Conservation (phyloP, 2,888 invertebrate genomes). For the Creontiades dilutus region DNA sequence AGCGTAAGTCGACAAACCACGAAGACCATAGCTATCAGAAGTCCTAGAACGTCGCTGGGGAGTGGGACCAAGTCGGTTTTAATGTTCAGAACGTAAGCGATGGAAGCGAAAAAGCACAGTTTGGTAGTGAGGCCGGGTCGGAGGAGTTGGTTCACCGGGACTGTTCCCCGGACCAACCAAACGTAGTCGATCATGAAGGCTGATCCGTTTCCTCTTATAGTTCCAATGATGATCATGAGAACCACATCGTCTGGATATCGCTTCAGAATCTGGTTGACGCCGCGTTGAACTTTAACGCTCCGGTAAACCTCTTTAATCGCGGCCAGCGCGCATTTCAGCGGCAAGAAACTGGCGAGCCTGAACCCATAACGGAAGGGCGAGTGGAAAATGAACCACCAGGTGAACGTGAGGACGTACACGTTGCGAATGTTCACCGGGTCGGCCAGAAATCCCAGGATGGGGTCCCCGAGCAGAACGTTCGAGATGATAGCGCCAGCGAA, state of each 20-base stretch:
- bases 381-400: slow-evolving; percentile 18
- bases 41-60: background rate
- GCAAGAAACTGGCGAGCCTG: background rate
- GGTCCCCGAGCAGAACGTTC: background rate
- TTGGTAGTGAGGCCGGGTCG: background rate
- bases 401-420: background rate
- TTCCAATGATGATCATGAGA: background rate
- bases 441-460: background rate
- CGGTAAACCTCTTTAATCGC: background rate
- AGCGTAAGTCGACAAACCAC: background rate
- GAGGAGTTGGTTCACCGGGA: background rate
- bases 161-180: background rate
- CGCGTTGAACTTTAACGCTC: background rate
- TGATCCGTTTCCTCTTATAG: background rate
- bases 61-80: background rate
- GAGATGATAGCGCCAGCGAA: background rate
- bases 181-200: background rate
- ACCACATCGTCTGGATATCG: background rate
- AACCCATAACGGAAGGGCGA: background rate
- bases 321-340: background rate
- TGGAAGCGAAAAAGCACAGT: background rate
- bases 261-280: background rate
- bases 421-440: background rate
- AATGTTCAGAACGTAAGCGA: background rate
- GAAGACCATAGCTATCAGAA: background rate